Conservation (phyloP, 2,888 invertebrate species). For the Acrobasis suavella region DNA sequence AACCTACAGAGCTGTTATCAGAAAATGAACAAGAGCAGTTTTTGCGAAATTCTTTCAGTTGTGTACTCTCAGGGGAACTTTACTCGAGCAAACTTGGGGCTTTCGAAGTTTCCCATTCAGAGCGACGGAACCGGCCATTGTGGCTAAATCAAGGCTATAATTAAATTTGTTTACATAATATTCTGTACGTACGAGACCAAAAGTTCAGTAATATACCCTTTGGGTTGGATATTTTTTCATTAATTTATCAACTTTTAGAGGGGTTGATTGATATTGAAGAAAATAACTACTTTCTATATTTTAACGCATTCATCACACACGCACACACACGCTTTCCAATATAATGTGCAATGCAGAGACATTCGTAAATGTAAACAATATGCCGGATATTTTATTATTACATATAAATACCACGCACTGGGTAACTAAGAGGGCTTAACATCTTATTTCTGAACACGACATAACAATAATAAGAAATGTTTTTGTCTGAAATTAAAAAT, state of each 20-base stretch:
- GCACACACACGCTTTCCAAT: too few species aligned
- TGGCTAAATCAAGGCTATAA: constrained; percentile 76
- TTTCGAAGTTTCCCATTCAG: constrained; percentile 68
- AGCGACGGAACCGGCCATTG: constrained; percentile 66
- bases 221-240: constrained; percentile 26
- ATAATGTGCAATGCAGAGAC: too few species aligned
- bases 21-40: constrained; percentile 50
- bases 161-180: constrained; percentile 78
- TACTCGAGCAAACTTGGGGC: constrained; percentile 67
- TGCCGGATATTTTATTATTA: too few species aligned
- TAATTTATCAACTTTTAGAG: neutral
- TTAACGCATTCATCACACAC: too few species aligned
- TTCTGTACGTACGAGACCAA: constrained; percentile 58
- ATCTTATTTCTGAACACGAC: too few species aligned
- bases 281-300: too few species aligned
- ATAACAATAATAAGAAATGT: too few species aligned
- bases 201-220: constrained; percentile 54
- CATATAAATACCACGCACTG: too few species aligned
- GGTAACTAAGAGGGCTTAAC: too few species aligned
- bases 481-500: too few species aligned
- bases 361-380: too few species aligned
- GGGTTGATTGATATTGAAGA: too few species aligned
- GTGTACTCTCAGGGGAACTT: constrained; percentile 54
- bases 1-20: constrained; percentile 41
- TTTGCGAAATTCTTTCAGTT: constrained; percentile 60